phyloP scores from a whole-genome alignment of 2,797 vertebrate genomes.

The Sphenodon punctatus region DNA sequence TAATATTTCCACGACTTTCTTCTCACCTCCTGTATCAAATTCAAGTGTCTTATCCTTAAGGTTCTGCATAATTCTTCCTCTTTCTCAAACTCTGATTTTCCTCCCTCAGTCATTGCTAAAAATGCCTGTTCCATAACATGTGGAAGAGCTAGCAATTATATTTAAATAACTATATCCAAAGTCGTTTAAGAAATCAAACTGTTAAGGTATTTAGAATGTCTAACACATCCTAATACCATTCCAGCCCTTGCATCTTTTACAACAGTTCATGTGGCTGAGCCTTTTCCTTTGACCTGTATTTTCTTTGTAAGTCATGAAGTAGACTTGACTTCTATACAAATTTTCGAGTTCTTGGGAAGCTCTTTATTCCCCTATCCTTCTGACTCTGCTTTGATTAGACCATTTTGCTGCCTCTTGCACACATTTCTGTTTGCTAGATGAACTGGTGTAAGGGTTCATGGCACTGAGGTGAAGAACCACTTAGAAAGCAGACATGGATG shows the following conservation, averaged over 20 bases:
- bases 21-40: neutral
- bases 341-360: neutral
- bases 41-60: neutral
- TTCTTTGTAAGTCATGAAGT: neutral
- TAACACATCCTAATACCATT: neutral
- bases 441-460: neutral
- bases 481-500: neutral
- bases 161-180: neutral
- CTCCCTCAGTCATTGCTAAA: neutral
- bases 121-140: neutral
- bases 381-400: neutral
- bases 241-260: neutral
- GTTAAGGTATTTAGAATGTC: neutral
- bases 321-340: neutral
- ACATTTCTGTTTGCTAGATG: neutral
- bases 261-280: neutral
- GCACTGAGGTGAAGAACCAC: neutral
- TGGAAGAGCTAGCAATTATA: neutral
- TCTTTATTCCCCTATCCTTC: neutral
- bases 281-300: neutral
- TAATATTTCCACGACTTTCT: neutral
- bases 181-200: neutral
- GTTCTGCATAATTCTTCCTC: neutral
- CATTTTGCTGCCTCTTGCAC: neutral
- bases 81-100: rapidly evolving